These are phyloP conservation scores for Holacanthus passer DNA, from an alignment of 2,113 vertebrate genomes.

Conservation along the genomic window DNA sequence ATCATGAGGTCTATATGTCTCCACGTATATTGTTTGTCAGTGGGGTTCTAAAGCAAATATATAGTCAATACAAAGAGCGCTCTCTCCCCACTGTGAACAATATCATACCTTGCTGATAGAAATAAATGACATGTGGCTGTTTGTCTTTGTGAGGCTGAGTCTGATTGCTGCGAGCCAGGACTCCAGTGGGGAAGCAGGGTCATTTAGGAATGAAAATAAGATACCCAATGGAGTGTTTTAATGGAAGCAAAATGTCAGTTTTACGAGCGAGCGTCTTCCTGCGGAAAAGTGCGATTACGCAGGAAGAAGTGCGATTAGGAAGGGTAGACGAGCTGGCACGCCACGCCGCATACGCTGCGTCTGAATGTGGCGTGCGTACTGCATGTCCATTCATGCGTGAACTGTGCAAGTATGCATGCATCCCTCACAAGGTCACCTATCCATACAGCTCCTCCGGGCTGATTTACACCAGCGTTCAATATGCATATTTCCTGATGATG, in stretches of 20 bases:
- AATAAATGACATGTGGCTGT: slow-evolving; percentile 67
- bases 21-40: not conserved
- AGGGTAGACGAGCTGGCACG: slow-evolving; percentile 6
- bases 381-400: slow-evolving; percentile 49
- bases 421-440: slow-evolving; percentile 79
- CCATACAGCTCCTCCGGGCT: slow-evolving; percentile 62
- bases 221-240: slow-evolving; percentile 76
- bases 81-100: slow-evolving; percentile 57
- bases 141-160: slow-evolving; percentile 60
- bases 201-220: slow-evolving; percentile 76
- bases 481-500: slow-evolving; percentile 77
- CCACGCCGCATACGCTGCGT: not conserved
- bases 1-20: not conserved
- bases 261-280: slow-evolving; percentile 68
- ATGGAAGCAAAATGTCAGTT: slow-evolving; percentile 76
- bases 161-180: slow-evolving; percentile 58
- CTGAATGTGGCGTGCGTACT: slow-evolving; percentile 28
- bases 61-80: slow-evolving; percentile 10
- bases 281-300: slow-evolving; percentile 66
- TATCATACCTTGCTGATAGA: slow-evolving; percentile 59
- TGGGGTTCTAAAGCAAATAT: not conserved
- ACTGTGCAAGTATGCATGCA: slow-evolving; percentile 49
- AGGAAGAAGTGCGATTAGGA: slow-evolving; percentile 48
- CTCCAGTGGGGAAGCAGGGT: slow-evolving; percentile 57
- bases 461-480: slow-evolving; percentile 75